Evolutionary conservation across 2,888 invertebrate genomes (phyloP).

Genomic region (Rugalucina vietnamica): DNA sequence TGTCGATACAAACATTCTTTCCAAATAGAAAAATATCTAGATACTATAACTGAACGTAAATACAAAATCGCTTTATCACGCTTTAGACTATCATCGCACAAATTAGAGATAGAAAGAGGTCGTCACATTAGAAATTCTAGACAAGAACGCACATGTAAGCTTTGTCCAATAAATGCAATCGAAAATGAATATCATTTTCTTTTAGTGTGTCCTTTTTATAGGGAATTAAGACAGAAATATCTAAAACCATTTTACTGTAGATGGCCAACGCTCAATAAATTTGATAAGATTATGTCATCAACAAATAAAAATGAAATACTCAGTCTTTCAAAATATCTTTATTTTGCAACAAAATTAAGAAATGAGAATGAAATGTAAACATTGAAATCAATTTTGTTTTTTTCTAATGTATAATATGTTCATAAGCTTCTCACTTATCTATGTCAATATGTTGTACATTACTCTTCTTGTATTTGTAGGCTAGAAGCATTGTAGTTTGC

Average conservation of each 20-base stretch:
- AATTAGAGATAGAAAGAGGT: background rate
- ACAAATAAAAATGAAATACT: background rate
- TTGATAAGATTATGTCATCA: background rate
- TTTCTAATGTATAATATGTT: background rate
- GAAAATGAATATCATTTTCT: background rate
- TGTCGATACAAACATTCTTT: background rate
- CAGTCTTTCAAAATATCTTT: background rate
- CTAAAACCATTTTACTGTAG: background rate
- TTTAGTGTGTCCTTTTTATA: background rate
- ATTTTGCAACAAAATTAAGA: background rate
- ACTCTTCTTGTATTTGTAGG: no score
- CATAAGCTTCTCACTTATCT: no score
- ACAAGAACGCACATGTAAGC: background rate
- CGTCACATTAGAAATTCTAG: background rate
- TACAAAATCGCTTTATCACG: background rate
- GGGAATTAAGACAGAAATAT: background rate
- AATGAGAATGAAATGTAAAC: background rate
- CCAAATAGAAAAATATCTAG: background rate
- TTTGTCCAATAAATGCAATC: background rate
- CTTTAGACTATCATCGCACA: background rate
- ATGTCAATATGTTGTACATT: no score
- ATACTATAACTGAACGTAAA: background rate
- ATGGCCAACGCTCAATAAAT: background rate
- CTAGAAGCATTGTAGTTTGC: no score
- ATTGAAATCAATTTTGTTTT: background rate